Conservation (phyloP, 2,888 invertebrate genomes). For the Drosophila pseudotakahashii region DNA sequence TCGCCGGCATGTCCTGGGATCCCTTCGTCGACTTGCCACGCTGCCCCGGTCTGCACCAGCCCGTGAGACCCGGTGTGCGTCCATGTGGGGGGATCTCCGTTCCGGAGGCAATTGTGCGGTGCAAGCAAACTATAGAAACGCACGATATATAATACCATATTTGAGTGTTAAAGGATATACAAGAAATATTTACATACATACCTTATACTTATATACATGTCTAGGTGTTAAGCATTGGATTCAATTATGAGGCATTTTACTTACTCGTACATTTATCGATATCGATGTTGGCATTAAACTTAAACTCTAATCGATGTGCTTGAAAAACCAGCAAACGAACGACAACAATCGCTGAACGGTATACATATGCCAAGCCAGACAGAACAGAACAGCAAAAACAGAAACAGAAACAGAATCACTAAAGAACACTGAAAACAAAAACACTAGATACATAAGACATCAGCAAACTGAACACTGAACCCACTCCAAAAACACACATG, state of each 20-base stretch:
- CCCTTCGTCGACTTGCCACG: conserved; percentile 39
- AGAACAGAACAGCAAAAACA: conserved; percentile 17
- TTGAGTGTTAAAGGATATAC: conserved; percentile 53
- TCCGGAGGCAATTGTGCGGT: not conserved
- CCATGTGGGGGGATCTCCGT: conserved; percentile 10
- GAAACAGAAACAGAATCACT: conserved; percentile 8
- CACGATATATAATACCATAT: conserved; percentile 44
- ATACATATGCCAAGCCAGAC: conserved; percentile 67
- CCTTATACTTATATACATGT: conserved; percentile 59
- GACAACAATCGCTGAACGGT: conserved; percentile 59
- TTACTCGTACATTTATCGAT: conserved; percentile 54
- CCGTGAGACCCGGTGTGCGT: conserved; percentile 66
- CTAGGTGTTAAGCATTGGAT: conserved; percentile 71
- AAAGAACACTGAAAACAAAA: not conserved
- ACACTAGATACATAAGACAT: conserved; percentile 3
- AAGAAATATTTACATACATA: conserved; percentile 42
- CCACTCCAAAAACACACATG: not conserved
- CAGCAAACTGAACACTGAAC: not conserved
- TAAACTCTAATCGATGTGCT: conserved; percentile 61
- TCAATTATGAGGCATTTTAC: conserved; percentile 70
- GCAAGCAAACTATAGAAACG: conserved; percentile 29
- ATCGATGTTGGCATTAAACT: conserved; percentile 59
- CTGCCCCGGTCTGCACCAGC: conserved; percentile 67
- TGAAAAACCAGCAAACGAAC: conserved; percentile 53
- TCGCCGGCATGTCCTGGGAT: conserved; percentile 15